Conservation (phyloP, 2,888 invertebrate genomes). For the Nomada fucata region DNA sequence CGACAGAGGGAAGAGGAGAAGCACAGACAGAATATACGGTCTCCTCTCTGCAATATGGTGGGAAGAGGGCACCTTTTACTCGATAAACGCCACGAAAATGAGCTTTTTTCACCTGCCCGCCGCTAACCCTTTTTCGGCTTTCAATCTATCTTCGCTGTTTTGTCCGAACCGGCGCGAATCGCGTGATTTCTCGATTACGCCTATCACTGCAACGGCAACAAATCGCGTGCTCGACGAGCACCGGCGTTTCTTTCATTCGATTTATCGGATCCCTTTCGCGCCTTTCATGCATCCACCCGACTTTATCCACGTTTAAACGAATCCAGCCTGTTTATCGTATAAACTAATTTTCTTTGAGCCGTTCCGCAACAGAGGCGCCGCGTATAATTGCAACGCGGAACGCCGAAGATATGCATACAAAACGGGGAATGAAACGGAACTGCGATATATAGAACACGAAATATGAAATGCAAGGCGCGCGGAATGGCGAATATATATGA, state of each 20-base stretch:
- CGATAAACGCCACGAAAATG: constrained; percentile 71
- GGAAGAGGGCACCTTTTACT: constrained; percentile 58
- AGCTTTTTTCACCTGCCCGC: constrained; percentile 59
- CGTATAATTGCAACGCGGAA: not conserved
- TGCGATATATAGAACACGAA: no score
- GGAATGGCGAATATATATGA: not conserved
- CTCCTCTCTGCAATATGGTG: constrained; percentile 62
- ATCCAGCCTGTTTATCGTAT: constrained; percentile 4
- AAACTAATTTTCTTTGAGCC: not conserved
- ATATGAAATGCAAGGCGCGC: not conserved
- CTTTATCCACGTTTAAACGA: not conserved
- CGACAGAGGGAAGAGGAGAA: constrained; percentile 42
- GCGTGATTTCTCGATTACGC: constrained; percentile 67
- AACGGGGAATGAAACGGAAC: not conserved
- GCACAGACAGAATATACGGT: constrained; percentile 65
- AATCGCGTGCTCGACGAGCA: constrained; percentile 60
- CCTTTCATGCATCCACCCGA: not conserved
- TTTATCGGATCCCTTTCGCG: constrained; percentile 4
- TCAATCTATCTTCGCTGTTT: constrained; percentile 57
- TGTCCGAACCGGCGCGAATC: constrained; percentile 56
- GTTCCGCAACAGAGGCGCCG: not conserved
- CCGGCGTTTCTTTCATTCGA: constrained; percentile 24
- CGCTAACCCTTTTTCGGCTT: constrained; percentile 26
- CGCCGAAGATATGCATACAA: not conserved
- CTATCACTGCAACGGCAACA: constrained; percentile 51